These are phyloP conservation scores for Poeciliopsis paucimaculata DNA, from an alignment of 2,797 vertebrate genomes.

Conservation along the genomic window DNA sequence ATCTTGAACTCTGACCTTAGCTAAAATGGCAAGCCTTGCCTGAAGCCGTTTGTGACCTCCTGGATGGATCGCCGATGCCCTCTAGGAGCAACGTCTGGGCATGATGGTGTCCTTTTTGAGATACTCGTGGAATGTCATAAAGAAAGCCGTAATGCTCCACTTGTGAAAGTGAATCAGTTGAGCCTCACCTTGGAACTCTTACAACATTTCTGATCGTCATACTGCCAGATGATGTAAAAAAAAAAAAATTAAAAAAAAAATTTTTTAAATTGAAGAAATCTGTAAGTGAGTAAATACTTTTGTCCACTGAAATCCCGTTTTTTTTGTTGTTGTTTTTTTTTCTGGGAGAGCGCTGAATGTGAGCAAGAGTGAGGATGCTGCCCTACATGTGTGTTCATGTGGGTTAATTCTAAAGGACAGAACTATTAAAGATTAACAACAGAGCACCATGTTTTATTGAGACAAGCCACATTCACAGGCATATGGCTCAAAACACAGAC, in stretches of 20 bases:
- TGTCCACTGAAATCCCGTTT: constrained; percentile 7
- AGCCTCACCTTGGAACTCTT: background rate
- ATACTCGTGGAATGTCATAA: background rate
- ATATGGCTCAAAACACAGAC: constrained; percentile 67
- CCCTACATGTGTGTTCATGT: constrained; percentile 82
- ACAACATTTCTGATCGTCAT: background rate
- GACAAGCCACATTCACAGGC: constrained; percentile 56
- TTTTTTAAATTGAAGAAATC: background rate
- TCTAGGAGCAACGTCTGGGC: background rate
- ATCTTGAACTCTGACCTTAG: background rate
- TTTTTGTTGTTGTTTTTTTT: background rate
- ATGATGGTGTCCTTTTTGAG: background rate
- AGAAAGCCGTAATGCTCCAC: background rate
- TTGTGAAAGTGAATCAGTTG: background rate
- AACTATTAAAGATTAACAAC: constrained; percentile 83
- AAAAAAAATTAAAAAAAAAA: background rate
- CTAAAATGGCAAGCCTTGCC: background rate
- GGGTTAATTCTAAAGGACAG: constrained; percentile 81
- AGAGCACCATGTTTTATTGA: constrained; percentile 82
- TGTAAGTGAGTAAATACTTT: background rate
- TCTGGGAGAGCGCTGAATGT: constrained; percentile 12
- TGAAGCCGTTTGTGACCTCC: background rate
- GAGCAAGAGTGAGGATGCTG: constrained; percentile 43
- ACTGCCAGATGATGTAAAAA: background rate
- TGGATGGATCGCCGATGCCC: background rate